phyloP scores from a whole-genome alignment of 2,797 vertebrate species.

The Gymnopithys bicolor region DNA sequence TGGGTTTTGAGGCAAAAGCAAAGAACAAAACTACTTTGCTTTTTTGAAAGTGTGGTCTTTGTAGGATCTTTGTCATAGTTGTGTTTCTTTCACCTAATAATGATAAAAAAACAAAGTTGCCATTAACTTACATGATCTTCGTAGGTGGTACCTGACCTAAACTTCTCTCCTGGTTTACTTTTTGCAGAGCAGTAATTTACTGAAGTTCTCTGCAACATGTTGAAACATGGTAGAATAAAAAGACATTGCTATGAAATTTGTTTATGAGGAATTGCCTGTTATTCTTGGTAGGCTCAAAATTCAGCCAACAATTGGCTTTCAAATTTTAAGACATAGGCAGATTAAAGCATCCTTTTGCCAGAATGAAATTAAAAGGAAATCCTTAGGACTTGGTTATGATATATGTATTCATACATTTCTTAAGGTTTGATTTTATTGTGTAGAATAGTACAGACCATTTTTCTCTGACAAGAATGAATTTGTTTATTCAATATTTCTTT shows the following conservation, averaged over 20 bases:
- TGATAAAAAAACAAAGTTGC: background rate
- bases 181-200: conserved; percentile 2
- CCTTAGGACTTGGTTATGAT: background rate
- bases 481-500: conserved; percentile 39
- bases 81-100: background rate
- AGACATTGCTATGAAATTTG: background rate
- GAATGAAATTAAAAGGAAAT: background rate
- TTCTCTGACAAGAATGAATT: background rate
- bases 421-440: conserved; percentile 22
- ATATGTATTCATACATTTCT: background rate
- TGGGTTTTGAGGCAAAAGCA: background rate
- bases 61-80: background rate
- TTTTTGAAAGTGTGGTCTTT: background rate
- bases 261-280: background rate
- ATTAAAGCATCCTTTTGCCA: background rate
- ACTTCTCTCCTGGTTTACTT: background rate
- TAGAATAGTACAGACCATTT: background rate
- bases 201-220: background rate
- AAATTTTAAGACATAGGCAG: background rate
- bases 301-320: background rate
- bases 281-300: background rate
- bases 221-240: conserved; percentile 20
- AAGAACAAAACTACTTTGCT: background rate
- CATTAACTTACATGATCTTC: background rate
- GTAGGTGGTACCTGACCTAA: background rate